Conservation (phyloP, 1,140 invertebrate genomes). For the Lasioglossum albipes region DNA sequence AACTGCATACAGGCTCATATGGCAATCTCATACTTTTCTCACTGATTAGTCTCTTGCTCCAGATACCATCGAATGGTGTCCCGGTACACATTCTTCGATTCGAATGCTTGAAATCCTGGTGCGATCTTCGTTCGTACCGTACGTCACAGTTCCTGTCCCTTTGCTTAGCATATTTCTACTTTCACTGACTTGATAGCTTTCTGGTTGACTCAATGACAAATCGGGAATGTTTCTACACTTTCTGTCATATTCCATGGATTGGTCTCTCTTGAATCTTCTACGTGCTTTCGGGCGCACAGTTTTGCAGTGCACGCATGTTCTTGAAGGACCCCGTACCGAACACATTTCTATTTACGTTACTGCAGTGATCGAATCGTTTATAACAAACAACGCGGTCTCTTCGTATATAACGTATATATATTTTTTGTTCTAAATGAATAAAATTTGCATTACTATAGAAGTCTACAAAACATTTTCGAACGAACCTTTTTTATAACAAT, state of each 20-base stretch:
- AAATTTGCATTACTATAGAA: constrained; percentile 8
- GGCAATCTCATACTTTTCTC: too few relatives aligned
- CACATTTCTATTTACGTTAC: constrained; percentile 26
- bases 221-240: background rate
- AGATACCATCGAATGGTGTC: background rate
- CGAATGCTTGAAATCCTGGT: background rate
- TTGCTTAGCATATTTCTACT: background rate
- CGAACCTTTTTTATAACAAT: background rate
- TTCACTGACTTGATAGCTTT: background rate
- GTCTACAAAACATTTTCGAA: constrained; percentile 1
- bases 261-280: background rate
- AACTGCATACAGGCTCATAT: background rate
- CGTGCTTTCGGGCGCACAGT: background rate
- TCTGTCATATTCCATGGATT: background rate
- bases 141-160: background rate
- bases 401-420: background rate
- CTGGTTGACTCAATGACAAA: background rate
- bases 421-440: constrained; percentile 2
- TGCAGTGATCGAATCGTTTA: constrained; percentile 2
- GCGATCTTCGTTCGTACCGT: background rate
- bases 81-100: background rate
- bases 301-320: background rate
- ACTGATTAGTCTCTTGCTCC: too few relatives aligned
- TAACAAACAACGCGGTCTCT: background rate
- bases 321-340: background rate